phyloP scores from a whole-genome alignment of 2,113 vertebrate species.

The Pholis gunnellus region DNA sequence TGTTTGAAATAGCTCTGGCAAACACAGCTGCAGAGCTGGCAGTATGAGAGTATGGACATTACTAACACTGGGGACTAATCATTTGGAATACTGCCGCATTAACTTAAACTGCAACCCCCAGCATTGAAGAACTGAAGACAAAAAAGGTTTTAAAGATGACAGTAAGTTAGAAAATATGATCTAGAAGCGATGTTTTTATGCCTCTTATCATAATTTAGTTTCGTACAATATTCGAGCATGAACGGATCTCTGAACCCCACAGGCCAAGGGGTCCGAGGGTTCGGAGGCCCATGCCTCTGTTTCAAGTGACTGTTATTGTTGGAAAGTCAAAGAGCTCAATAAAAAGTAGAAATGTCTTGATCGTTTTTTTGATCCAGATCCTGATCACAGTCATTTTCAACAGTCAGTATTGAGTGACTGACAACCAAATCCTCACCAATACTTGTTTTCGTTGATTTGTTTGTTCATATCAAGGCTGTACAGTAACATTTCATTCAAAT shows the following conservation, averaged over 20 bases:
- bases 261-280: not conserved
- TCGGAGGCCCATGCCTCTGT: not conserved
- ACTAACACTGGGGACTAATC: slow-evolving; percentile 28
- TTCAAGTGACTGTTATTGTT: not conserved
- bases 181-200: not conserved
- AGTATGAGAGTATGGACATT: slow-evolving; percentile 16
- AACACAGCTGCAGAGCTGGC: slow-evolving; percentile 51
- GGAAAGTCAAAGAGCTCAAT: slow-evolving; percentile 15
- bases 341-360: not conserved
- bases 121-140: slow-evolving; percentile 21
- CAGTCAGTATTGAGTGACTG: not conserved
- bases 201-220: not conserved
- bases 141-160: not conserved
- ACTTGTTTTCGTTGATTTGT: slow-evolving; percentile 12
- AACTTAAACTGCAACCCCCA: not conserved
- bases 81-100: slow-evolving; percentile 29
- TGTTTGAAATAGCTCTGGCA: slow-evolving; percentile 76
- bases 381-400: not conserved
- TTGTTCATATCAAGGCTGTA: not conserved
- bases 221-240: not conserved
- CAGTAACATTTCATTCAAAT: not conserved
- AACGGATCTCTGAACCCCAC: not conserved
- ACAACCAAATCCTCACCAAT: not conserved
- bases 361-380: not conserved
- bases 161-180: slow-evolving; percentile 16